Conservation (phyloP, 1,140 invertebrate species). For the Eurytemora carolleeae region DNA sequence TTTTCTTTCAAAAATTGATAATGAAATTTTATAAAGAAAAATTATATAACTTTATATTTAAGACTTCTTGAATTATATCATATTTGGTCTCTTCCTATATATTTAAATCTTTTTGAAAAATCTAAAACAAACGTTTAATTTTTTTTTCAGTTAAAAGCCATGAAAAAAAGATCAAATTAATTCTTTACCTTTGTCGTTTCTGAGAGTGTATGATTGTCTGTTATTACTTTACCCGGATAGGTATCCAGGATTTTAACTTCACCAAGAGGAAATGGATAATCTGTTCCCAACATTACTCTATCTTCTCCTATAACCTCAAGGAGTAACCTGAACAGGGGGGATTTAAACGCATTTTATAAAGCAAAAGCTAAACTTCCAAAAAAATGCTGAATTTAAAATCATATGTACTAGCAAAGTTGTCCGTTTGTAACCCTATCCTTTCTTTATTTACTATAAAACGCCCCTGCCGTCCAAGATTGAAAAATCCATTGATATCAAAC, state of each 20-base stretch:
- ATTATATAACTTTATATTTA: not conserved
- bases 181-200: not conserved
- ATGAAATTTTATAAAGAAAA: too few species aligned
- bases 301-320: constrained; percentile 24
- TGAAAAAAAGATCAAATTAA: not conserved
- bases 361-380: too few species aligned
- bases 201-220: not conserved
- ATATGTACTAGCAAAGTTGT: too few species aligned
- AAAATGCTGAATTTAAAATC: too few species aligned
- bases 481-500: too few species aligned
- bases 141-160: not conserved
- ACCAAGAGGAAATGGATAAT: constrained; percentile 40
- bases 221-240: not conserved
- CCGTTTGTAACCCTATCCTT: too few species aligned
- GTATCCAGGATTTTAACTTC: constrained; percentile 22
- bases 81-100: not conserved
- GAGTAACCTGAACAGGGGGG: constrained; percentile 28
- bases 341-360: too few species aligned
- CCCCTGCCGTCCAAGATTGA: too few species aligned
- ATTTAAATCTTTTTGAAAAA: not conserved
- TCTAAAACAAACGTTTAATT: not conserved
- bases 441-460: too few species aligned
- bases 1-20: too few species aligned
- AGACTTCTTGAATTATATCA: not conserved
- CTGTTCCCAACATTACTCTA: constrained; percentile 34